These are phyloP conservation scores for Serilophus lunatus DNA, from an alignment of 2,113 vertebrate genomes.

Conservation along the genomic window DNA sequence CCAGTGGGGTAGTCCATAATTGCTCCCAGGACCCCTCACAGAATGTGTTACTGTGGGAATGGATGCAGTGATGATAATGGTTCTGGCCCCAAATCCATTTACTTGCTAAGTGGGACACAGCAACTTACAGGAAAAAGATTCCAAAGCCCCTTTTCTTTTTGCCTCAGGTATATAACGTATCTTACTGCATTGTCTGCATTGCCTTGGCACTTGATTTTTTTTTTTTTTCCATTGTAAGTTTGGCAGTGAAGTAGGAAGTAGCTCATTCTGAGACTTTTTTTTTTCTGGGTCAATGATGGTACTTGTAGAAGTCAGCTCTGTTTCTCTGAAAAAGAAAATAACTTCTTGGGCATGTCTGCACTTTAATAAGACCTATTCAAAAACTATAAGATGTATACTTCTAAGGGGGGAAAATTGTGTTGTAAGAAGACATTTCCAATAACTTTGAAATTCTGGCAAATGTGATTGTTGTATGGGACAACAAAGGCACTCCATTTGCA, in stretches of 20 bases:
- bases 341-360: background rate
- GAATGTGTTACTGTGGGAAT: background rate
- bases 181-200: background rate
- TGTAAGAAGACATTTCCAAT: background rate
- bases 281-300: background rate
- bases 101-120: background rate
- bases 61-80: background rate
- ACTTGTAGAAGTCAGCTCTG: background rate
- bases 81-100: background rate
- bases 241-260: background rate
- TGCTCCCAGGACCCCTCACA: background rate
- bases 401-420: background rate
- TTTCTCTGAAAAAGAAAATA: background rate
- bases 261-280: background rate
- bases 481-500: background rate
- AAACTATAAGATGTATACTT: background rate
- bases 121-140: background rate
- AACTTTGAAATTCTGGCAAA: background rate
- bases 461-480: background rate
- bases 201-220: background rate
- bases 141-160: background rate
- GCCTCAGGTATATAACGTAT: background rate
- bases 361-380: background rate
- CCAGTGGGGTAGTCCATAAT: background rate
- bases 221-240: background rate